Base-by-base conservation (phyloP, 1,140 invertebrate species). In the Theocolax elegans region DNA sequence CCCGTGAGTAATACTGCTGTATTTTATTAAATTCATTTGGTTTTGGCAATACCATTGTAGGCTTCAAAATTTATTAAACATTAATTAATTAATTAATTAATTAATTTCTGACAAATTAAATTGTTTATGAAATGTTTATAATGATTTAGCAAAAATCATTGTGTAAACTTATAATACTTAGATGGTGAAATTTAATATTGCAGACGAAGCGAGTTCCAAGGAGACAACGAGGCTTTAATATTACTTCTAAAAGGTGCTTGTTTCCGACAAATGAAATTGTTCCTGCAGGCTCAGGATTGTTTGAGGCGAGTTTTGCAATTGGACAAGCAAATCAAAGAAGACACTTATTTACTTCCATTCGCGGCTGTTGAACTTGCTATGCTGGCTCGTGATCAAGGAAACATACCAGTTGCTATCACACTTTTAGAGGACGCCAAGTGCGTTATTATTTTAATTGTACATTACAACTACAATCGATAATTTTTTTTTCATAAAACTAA, bases 331-430 rank as follows among this genome's bases (percentile, higher is more conserved):
- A 89, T 98, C 25, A 91, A 92, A 68, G 92, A 94, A 71, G 95
- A 98, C 81, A 89, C 88, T 0, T 97, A 95, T 83, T 81, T 98
- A 21, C 85, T 95, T 29, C 96, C 97, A 6, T 97, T 95, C 83
- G 90, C 95, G 1, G 88, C 92, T 23, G 92, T 95, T 21, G 97
- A 99, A 85, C 83, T 97, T 53, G 96, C 93, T 15, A 86, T 96
- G 71, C 84, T 97, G 12, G 89, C 92, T 78, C 87, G 92, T 77
- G 85, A 90, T 38, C 87, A 92, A 72, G 91, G 91, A 13, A 87
- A 93, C 31, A 82, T 81, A 31, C 86, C 91, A 23, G 89, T 90
- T 67, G 94, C 95, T 4, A 89, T 91, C 51, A 81, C 88, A 17
- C 89, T 92, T 51, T 84, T 98, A 35, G 92, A 97, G 76, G 92